These are phyloP conservation scores for Scomberomorus guttatus DNA, from an alignment of 2,797 vertebrate species.

Conservation along the genomic window DNA sequence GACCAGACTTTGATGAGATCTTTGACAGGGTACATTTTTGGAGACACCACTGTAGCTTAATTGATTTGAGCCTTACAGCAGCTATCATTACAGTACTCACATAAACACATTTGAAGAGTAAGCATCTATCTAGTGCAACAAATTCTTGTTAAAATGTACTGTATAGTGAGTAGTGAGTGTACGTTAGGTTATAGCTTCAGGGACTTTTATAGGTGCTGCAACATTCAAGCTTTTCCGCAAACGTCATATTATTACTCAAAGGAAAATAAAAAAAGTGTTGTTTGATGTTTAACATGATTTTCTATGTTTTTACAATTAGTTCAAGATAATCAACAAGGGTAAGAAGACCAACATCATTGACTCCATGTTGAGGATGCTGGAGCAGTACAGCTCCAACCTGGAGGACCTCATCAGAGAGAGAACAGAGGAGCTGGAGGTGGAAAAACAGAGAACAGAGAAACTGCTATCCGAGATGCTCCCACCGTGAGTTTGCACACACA, in stretches of 20 bases:
- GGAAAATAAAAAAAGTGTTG: too few relatives aligned
- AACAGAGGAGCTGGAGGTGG: conserved; percentile 89
- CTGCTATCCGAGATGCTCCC: conserved; percentile 89
- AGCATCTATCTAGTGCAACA: too few relatives aligned
- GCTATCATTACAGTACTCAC: not conserved
- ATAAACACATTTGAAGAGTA: not conserved
- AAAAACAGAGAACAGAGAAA: conserved; percentile 90
- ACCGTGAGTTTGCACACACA: conserved; percentile 80
- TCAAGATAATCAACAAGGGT: conserved; percentile 90
- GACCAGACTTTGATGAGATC: conserved; percentile 88
- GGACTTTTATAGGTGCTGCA: too few relatives aligned
- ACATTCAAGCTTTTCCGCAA: too few relatives aligned
- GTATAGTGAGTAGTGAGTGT: too few relatives aligned
- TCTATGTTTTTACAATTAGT: conserved; percentile 68
- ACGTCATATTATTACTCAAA: too few relatives aligned
- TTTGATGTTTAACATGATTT: not conserved
- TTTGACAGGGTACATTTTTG: conserved; percentile 85
- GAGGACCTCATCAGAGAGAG: conserved; percentile 89
- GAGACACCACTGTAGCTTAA: not conserved
- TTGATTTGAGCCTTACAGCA: not conserved
- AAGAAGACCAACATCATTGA: conserved; percentile 92
- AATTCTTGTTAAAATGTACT: too few relatives aligned
- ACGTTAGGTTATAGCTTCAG: too few relatives aligned
- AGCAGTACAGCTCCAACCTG: conserved; percentile 90
- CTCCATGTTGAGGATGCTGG: conserved; percentile 90